phyloP scores from a whole-genome alignment of 2,888 invertebrate species.

The Latheticus oryzae region DNA sequence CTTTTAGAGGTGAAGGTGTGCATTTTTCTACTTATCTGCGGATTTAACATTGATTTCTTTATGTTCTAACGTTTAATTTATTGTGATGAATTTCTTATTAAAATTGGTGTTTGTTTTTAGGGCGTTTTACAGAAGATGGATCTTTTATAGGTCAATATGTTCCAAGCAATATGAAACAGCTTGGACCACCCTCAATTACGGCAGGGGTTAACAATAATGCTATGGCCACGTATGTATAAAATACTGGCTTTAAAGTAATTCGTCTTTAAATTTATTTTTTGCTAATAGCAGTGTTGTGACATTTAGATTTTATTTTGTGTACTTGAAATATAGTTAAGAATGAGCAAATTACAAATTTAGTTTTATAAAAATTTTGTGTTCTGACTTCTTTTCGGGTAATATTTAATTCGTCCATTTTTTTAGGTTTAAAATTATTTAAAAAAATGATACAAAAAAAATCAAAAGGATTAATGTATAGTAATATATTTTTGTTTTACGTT shows the following conservation, averaged over 20 bases:
- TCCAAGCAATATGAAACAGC: constrained; percentile 79
- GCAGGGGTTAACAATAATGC: constrained; percentile 66
- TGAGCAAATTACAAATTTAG: constrained; percentile 32
- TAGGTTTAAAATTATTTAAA: constrained; percentile 46
- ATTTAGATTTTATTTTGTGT: constrained; percentile 39
- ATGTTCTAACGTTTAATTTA: too few species aligned
- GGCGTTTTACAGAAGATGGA: constrained; percentile 96
- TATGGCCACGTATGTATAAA: constrained; percentile 76
- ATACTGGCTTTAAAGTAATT: constrained; percentile 34
- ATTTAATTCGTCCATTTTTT: constrained; percentile 49
- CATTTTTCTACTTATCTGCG: too few species aligned
- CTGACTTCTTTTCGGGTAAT: constrained; percentile 34
- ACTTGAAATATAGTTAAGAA: constrained; percentile 36
- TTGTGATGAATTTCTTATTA: constrained; percentile 10
- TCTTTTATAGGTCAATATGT: constrained; percentile 98
- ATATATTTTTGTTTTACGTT: constrained; percentile 57
- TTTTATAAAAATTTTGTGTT: constrained; percentile 47
- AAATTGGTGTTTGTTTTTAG: constrained; percentile 63
- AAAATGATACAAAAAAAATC: constrained; percentile 47
- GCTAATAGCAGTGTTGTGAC: constrained; percentile 46
- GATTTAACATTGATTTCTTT: too few species aligned
- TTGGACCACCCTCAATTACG: constrained; percentile 67
- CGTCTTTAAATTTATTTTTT: constrained; percentile 35
- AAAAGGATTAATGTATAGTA: constrained; percentile 55
- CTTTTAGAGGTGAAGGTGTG: too few species aligned